Base-by-base conservation (phyloP, 2,797 vertebrate species). In the Arctocebus calabarensis region DNA sequence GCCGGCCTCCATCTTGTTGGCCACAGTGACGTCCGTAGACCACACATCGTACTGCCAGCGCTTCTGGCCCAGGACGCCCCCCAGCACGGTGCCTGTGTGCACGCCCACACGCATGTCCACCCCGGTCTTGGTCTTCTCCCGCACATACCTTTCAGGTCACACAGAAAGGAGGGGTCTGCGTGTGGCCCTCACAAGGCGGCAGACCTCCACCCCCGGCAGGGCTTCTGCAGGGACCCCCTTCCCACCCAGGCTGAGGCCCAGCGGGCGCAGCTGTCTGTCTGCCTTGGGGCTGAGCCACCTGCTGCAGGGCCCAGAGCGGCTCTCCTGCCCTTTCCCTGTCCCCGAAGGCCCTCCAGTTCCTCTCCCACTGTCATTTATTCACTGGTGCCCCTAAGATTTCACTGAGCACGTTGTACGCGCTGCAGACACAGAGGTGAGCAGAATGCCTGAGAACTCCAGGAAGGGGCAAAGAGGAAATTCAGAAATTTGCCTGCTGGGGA, bases 11-110 rank as follows among this genome's bases (percentile, higher is more conserved):
- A 99, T 99, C 98, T 99, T 99, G 98, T 99, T 99, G 96, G 99
- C 99, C 64, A 99, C 99, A 0, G 99, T 99, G 97, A 99, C 99
- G 0, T 99, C 99, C 0, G 99, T 99, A 70, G 99, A 99, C 99
- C 99, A 99, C 48, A 99, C 99, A 0, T 99, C 99, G 23, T 99
- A 99, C 98, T 99, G 99, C 99, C 99, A 99, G 74, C 99, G 99
- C 97, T 99, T 99, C 98, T 99, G 99, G 22, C 99, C 99, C 23
- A 99, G 98, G 19, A 99, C 99, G 0, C 99, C 99, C 0, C 99
- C 99, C 77, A 99, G 98, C 91, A 99, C 99, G 0, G 99, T 99
- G 73, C 99, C 99, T 0, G 99, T 99, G 98, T 99, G 99, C 70
- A 99, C 99, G 0, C 99, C 99, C 1, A 99, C 99, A 0, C 99